A percentile compares a stretch with the other conserved stretches of the same genome.
phyloP scores from a whole-genome alignment of 2,797 vertebrate species.

The Tapera naevia region DNA sequence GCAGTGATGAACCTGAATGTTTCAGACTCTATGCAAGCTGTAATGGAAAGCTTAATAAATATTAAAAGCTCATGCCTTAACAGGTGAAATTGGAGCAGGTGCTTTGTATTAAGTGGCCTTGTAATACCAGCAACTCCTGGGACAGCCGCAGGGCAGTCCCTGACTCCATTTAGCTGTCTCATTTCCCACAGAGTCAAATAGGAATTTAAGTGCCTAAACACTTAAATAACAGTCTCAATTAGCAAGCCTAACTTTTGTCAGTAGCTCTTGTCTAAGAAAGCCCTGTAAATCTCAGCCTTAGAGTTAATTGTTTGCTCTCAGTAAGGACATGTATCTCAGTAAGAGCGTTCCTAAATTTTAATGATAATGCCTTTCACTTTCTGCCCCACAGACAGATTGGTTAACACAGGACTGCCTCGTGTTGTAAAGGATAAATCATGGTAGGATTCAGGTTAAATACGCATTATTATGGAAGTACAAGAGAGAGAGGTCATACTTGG shows the following conservation, averaged over 20 bases:
- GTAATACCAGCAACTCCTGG: background rate
- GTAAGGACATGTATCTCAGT: background rate
- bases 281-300: background rate
- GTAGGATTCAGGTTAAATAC: constrained; percentile 38
- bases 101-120: background rate
- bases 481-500: constrained; percentile 16
- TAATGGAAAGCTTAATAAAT: constrained; percentile 8
- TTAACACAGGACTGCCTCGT: background rate
- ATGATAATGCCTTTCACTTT: background rate
- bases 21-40: background rate
- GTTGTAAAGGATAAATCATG: background rate
- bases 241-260: background rate
- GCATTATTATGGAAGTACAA: constrained; percentile 1
- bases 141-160: background rate
- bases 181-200: background rate
- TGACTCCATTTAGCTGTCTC: background rate
- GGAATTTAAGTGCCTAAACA: background rate
- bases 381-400: background rate
- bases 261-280: background rate
- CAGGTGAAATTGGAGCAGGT: background rate
- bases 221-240: background rate
- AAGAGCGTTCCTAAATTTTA: background rate
- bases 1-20: background rate
- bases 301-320: constrained; percentile 6
- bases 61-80: background rate